Base-by-base conservation (phyloP, 2,113 vertebrate species). In the Callaeas wilsoni region DNA sequence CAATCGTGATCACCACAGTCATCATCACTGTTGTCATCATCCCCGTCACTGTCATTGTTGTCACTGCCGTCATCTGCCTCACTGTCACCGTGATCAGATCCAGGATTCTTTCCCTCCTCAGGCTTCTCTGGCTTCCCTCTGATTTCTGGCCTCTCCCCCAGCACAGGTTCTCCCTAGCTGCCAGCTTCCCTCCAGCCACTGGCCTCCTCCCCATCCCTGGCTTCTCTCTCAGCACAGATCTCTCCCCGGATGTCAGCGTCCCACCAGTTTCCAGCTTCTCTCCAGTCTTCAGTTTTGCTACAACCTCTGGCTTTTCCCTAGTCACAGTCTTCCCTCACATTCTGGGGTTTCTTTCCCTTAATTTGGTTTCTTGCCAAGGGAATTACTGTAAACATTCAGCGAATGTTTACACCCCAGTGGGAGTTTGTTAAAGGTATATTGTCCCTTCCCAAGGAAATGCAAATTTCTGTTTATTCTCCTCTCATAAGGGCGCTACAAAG, bases 41-140 rank as follows among this genome's bases (percentile, higher is more conserved):
- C 16, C 16, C 22, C 13, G 0, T 53, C 55, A 3, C n/a, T 39
- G 5, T 64, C 25, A 1, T n/a, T 20, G 1, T 37, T 18, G 0
- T 73, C 56, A 5, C 9, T 25, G 14, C 46, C 50, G 26, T 63
- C 75, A 14, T 69, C 44, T 9, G 35, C 47, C 23, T 21, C 74
- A 10, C 55, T 70, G 10, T 88, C 90, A 33, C 53, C 13, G 1
- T 62, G 16, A 5, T 71, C 69, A 44, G 64, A 63, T 25, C 71
- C 84, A 3, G 87, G 53, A 29, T 93, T 65, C 17, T 4, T 67
- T 6, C 20, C 41, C 9, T 9, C 2, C 13, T 7, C 75, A 2
- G 52, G 52, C 6, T 75, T 71, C 25, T 4, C 64, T 2, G 60
- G 59, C 10, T 87, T 68, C 18, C 1, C 16, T 3, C 17, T 7